Percentiles rank a stretch among this genome's conserved stretches.
phyloP scores from a whole-genome alignment of 2,113 vertebrate genomes.

The Psettodes erumei region DNA sequence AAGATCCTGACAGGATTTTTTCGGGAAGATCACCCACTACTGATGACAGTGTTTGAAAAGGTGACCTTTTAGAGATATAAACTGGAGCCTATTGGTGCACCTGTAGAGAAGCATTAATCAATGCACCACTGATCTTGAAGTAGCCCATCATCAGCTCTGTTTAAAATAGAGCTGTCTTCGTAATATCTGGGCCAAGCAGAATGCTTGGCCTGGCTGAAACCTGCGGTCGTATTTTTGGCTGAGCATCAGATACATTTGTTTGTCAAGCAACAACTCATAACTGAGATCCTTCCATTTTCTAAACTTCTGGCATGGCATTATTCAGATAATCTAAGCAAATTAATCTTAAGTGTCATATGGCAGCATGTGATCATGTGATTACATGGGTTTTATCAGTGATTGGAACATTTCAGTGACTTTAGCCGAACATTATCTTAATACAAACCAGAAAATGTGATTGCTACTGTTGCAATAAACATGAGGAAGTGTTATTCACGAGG shows the following conservation, averaged over 20 bases:
- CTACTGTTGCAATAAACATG: background rate
- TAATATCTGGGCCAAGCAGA: slow-evolving; percentile 1
- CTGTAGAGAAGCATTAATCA: background rate
- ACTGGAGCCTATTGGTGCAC: background rate
- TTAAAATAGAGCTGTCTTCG: slow-evolving; percentile 29
- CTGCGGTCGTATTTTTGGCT: slow-evolving; percentile 29
- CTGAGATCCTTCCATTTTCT: slow-evolving; percentile 14
- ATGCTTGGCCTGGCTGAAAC: slow-evolving; percentile 14
- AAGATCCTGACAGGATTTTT: no score
- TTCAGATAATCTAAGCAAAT: background rate
- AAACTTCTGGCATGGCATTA: background rate
- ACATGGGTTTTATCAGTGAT: no score
- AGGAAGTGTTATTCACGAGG: background rate
- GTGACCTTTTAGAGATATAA: background rate
- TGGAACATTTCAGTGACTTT: background rate
- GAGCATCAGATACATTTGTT: slow-evolving; percentile 32
- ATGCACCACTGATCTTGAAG: background rate
- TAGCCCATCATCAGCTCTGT: slow-evolving; percentile 10
- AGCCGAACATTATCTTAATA: background rate
- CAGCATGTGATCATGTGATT: no score
- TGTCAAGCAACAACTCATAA: slow-evolving; percentile 9
- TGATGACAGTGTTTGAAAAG: background rate
- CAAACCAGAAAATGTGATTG: background rate
- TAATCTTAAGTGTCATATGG: background rate
- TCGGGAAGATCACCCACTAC: no score